phyloP scores from a whole-genome alignment of 2,797 vertebrate species.

The Gorsachius magnificus region DNA sequence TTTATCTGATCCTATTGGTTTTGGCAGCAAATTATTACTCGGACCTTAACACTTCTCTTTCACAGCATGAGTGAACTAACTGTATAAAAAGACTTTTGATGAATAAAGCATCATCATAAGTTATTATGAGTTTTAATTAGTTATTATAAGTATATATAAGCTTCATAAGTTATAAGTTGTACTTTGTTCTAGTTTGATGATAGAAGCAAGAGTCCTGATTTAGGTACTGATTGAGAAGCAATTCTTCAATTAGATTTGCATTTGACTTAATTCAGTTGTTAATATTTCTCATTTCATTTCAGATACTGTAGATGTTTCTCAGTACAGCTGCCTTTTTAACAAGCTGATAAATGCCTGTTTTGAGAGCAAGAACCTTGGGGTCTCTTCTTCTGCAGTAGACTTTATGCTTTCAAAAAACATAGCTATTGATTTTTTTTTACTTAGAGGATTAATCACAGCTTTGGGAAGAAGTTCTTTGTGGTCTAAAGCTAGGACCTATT shows the following conservation, averaged over 20 bases:
- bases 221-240: neutral
- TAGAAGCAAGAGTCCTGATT: neutral
- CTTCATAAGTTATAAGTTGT: too few species aligned
- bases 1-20: neutral
- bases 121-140: neutral
- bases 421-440: slow-evolving; percentile 76
- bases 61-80: neutral
- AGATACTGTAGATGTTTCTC: slow-evolving; percentile 79
- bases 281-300: slow-evolving; percentile 57
- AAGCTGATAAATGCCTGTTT: slow-evolving; percentile 83
- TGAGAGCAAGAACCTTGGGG: slow-evolving; percentile 82
- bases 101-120: neutral
- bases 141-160: too few species aligned
- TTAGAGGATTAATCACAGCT: slow-evolving; percentile 85
- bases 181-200: neutral
- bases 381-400: slow-evolving; percentile 84
- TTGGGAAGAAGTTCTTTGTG: slow-evolving; percentile 89
- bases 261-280: neutral
- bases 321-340: slow-evolving; percentile 83
- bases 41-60: neutral
- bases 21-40: neutral
- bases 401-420: slow-evolving; percentile 89
- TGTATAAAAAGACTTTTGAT: neutral
- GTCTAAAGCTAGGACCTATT: slow-evolving; percentile 87
- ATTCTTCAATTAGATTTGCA: neutral